These are phyloP conservation scores for Halyomorpha halys DNA, from an alignment of 1,140 invertebrate species.

Conservation along the genomic window DNA sequence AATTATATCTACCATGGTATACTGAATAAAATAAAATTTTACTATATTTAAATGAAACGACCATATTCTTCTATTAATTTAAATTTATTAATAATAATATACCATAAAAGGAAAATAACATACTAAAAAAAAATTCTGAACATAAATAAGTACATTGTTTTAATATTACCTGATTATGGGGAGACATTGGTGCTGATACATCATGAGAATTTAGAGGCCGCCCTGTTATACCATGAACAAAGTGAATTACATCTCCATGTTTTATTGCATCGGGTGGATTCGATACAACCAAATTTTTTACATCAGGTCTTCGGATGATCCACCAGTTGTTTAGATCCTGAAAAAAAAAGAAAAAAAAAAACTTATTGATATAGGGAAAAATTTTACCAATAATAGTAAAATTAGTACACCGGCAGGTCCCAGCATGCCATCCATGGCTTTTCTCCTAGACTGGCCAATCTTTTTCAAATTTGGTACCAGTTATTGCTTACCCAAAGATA, in stretches of 20 bases:
- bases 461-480: too few species aligned
- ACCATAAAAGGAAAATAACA: background rate
- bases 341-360: slow-evolving; percentile 17
- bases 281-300: slow-evolving; percentile 66
- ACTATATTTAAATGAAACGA: too few species aligned
- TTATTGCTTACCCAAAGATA: too few species aligned
- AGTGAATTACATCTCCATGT: slow-evolving; percentile 83
- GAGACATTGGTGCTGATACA: slow-evolving; percentile 89
- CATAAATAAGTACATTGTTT: slow-evolving; percentile 6
- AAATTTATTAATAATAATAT: too few species aligned
- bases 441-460: too few species aligned
- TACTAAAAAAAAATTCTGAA: background rate
- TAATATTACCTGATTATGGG: slow-evolving; percentile 63
- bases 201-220: slow-evolving; percentile 89
- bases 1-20: too few species aligned
- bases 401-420: too few species aligned
- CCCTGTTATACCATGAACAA: slow-evolving; percentile 89
- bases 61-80: too few species aligned
- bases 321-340: slow-evolving; percentile 95
- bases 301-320: slow-evolving; percentile 83
- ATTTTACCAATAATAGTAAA: too few species aligned
- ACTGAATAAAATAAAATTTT: too few species aligned
- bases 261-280: slow-evolving; percentile 68
- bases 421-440: too few species aligned
- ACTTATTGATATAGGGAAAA: too few species aligned